A percentile compares a stretch with the other conserved stretches of the same genome.
Evolutionary conservation across 2,888 invertebrate species (phyloP).

Genomic region (Erebia aethiops): DNA sequence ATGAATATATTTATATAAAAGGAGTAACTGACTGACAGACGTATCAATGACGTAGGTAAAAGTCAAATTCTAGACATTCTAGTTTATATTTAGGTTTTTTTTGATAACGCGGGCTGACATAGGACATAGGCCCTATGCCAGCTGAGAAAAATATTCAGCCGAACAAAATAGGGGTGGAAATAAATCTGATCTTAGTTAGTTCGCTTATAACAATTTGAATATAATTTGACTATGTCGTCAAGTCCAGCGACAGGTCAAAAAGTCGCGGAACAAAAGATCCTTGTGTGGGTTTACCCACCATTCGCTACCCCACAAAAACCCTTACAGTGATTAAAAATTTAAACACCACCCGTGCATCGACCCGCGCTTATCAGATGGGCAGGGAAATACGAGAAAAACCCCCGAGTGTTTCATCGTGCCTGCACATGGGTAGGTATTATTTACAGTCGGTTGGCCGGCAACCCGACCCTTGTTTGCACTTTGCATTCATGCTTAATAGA

Average conservation of each 20-base stretch:
- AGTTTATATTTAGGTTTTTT: too few relatives aligned
- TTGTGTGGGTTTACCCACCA: constrained; percentile 21
- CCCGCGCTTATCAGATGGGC: constrained; percentile 31
- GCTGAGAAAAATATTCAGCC: too few relatives aligned
- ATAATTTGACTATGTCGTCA: too few relatives aligned
- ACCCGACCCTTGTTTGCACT: constrained; percentile 13
- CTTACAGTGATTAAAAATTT: constrained; percentile 45
- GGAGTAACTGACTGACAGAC: too few relatives aligned
- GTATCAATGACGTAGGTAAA: too few relatives aligned
- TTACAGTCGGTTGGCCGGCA: constrained; percentile 12
- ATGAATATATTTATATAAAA: too few relatives aligned
- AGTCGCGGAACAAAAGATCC: neutral
- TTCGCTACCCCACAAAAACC: constrained; percentile 39
- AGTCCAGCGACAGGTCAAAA: neutral
- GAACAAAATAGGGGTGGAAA: too few relatives aligned
- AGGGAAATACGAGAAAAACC: constrained; percentile 23
- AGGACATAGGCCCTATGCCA: too few relatives aligned
- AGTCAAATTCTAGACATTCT: too few relatives aligned
- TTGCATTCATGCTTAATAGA: constrained; percentile 18
- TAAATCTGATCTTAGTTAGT: too few relatives aligned
- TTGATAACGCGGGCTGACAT: too few relatives aligned
- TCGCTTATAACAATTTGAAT: too few relatives aligned
- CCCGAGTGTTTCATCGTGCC: constrained; percentile 7
- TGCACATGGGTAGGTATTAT: constrained; percentile 3
- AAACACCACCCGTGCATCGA: constrained; percentile 41